Base-by-base conservation (phyloP, 2,888 invertebrate species). In the Parnassius glacialis region DNA sequence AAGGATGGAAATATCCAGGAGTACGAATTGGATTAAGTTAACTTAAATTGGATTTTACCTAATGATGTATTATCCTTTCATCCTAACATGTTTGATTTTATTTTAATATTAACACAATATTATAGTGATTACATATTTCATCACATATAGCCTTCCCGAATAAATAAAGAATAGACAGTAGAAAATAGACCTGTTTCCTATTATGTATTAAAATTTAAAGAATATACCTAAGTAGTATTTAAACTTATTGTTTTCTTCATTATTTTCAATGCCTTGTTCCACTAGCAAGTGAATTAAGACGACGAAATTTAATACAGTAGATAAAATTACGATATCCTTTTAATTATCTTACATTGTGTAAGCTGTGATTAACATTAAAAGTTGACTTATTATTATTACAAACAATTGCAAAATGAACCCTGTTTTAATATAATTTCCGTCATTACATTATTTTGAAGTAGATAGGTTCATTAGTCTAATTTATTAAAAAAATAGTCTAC, bases 1-100 rank as follows among this genome's bases (percentile, higher is more conserved):
- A 93, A 95, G 67, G 94, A 96, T 74, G 96, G 96, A 63, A 94
- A 93, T 75, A 82, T 96, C 57, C 90, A 93, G 10, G 93, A 93
- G 65, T 94, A 93, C 70, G 79, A 81, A 52, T 80, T 83, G 25
- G 44, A 50, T 11, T 61, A 52, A 58, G 9, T 45, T 44, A 20
- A 25, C 59, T 16, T 62, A 66, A 50, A 55, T 52, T 51, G 9
- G 12, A 48, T 3, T n/a, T 13, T 54, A 20, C 2, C 20, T 20
- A 59, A 13, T 44, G 9, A 47, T 34, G 12, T 47, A 10, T 47
- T 13, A 1, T 13, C 3, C 9, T 48, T 45, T 45, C 7, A 45
- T 10, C 48, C 48, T 13, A 12, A 13, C 16, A 13, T 48, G 16
- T 1, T 48, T 48, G 48, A 7, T 48, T 16, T 13, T 48, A 11